A percentile compares a stretch with the other conserved stretches of the same genome.
Evolutionary conservation across 1,140 invertebrate genomes (phyloP).

Genomic region (Sarcophaga peregrina): DNA sequence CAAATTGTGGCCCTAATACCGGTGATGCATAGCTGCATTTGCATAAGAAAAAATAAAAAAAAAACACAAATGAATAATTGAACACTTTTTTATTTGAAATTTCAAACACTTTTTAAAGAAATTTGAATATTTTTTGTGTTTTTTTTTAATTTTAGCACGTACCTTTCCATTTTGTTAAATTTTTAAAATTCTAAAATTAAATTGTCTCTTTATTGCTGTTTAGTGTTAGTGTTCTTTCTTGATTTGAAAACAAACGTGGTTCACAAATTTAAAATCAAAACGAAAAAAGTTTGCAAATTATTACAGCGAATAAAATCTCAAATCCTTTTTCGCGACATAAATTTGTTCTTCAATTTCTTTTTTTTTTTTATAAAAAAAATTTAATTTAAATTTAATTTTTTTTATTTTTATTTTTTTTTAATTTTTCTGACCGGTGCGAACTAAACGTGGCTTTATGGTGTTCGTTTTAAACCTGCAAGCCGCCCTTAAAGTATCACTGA

Average conservation of each 20-base stretch:
- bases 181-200: not conserved
- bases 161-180: slow-evolving; percentile 59
- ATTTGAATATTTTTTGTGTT: not conserved
- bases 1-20: slow-evolving; percentile 61
- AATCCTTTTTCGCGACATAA: slow-evolving; percentile 42
- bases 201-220: not conserved
- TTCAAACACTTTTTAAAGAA: not conserved
- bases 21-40: slow-evolving; percentile 54
- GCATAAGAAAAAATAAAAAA: not conserved
- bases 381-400: not conserved
- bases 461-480: slow-evolving; percentile 9
- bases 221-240: no score
- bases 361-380: not conserved
- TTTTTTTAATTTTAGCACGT: slow-evolving; percentile 27
- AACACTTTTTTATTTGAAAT: not conserved
- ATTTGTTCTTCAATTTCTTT: no score
- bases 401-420: slow-evolving; percentile 15
- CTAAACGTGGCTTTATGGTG: not conserved
- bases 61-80: not conserved
- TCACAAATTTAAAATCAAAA: slow-evolving; percentile 28
- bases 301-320: slow-evolving; percentile 44
- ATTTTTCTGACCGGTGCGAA: not conserved
- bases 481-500: not conserved
- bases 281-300: slow-evolving; percentile 49
- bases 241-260: not conserved